These are phyloP conservation scores for Sebastes alutus DNA, from an alignment of 2,797 vertebrate species.

Conservation along the genomic window DNA sequence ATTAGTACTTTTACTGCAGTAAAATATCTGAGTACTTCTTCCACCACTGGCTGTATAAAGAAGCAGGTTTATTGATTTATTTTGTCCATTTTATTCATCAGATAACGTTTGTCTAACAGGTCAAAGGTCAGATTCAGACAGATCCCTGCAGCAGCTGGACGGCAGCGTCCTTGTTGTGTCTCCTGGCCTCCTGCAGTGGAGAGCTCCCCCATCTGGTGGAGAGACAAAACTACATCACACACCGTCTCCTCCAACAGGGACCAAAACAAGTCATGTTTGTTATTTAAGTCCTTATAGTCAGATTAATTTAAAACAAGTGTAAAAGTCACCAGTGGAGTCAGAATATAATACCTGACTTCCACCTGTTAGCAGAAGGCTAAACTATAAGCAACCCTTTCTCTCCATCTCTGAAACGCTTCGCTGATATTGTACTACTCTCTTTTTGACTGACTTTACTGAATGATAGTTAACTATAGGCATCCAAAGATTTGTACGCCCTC, in stretches of 20 bases:
- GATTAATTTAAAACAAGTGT: too few species aligned
- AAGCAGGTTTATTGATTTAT: too few species aligned
- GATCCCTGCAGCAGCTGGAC: constrained; percentile 55
- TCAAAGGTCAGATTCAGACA: not conserved
- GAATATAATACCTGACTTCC: not conserved
- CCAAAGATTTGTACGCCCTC: too few species aligned
- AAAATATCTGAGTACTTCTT: not conserved
- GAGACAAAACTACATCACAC: constrained; percentile 12
- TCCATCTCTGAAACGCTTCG: too few species aligned
- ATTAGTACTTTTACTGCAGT: not conserved
- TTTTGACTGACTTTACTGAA: too few species aligned
- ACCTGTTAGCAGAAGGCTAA: too few species aligned
- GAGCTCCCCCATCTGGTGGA: constrained; percentile 78
- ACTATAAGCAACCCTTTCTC: too few species aligned
- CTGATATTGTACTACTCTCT: accelerated
- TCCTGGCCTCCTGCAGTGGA: constrained; percentile 74
- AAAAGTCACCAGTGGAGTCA: not conserved
- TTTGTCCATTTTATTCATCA: not conserved
- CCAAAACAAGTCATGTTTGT: too few species aligned
- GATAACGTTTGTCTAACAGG: not conserved
- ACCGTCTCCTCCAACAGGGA: not conserved
- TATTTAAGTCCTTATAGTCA: too few species aligned
- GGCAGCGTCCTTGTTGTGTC: constrained; percentile 60
- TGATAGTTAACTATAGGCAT: too few species aligned
- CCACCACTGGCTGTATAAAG: too few species aligned